Evolutionary conservation across 2,888 invertebrate species (phyloP).

Genomic region (Thalpophila matura): DNA sequence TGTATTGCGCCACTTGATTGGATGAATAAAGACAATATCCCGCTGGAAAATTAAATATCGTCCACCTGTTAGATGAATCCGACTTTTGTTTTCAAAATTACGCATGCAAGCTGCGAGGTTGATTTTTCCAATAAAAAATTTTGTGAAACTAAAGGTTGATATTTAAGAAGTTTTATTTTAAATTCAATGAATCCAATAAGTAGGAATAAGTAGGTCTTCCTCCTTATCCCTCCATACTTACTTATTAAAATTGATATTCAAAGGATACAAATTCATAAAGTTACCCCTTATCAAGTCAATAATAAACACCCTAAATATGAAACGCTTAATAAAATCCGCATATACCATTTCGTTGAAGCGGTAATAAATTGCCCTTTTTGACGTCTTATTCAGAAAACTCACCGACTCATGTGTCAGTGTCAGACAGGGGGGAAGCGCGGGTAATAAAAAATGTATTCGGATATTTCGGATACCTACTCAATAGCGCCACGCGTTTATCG

Average conservation of each 20-base stretch:
- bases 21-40: slow-evolving; percentile 70
- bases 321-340: slow-evolving; percentile 87
- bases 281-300: slow-evolving; percentile 75
- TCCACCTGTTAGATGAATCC: slow-evolving; percentile 26
- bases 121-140: not conserved
- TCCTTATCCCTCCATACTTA: slow-evolving; percentile 1
- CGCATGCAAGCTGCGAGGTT: not conserved
- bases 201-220: not conserved
- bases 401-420: slow-evolving; percentile 80
- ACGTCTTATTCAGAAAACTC: slow-evolving; percentile 83
- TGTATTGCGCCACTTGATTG: slow-evolving; percentile 74
- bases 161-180: too few species aligned
- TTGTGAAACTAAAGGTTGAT: too few species aligned
- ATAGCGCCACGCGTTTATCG: slow-evolving; percentile 77
- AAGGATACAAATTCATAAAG: slow-evolving; percentile 61
- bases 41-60: slow-evolving; percentile 37
- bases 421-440: slow-evolving; percentile 67
- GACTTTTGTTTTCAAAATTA: not conserved
- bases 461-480: slow-evolving; percentile 58
- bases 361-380: slow-evolving; percentile 88
- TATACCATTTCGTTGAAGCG: slow-evolving; percentile 75
- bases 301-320: slow-evolving; percentile 82
- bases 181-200: too few species aligned
- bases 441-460: slow-evolving; percentile 74
- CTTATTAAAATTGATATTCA: slow-evolving; percentile 39